These are phyloP conservation scores for Eulemur mongoz DNA, from an alignment of 2,797 vertebrate genomes.

Conservation along the genomic window DNA sequence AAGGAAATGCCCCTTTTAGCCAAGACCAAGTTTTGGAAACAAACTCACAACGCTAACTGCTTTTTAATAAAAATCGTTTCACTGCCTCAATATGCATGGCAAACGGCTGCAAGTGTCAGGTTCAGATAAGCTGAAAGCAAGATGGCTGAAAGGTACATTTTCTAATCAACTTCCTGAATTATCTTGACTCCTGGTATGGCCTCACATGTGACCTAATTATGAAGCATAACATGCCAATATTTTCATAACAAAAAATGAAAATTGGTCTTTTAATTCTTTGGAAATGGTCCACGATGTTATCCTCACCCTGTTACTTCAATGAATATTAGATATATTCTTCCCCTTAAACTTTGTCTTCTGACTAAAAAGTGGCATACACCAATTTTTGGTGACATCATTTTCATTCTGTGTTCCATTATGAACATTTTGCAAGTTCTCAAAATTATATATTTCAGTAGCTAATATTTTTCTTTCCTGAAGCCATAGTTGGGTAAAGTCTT, in stretches of 20 bases:
- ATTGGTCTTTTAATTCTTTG: constrained; percentile 68
- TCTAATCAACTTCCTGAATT: constrained; percentile 78
- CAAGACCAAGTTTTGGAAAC: constrained; percentile 62
- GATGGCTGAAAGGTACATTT: constrained; percentile 75
- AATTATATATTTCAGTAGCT: constrained; percentile 27
- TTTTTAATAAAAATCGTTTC: constrained; percentile 62
- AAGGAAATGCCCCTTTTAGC: constrained; percentile 53
- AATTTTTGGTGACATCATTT: constrained; percentile 48
- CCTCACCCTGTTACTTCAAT: constrained; percentile 44
- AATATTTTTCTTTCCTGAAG: constrained; percentile 1
- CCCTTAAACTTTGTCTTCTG: constrained; percentile 37
- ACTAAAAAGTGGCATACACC: constrained; percentile 10
- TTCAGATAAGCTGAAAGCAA: constrained; percentile 78
- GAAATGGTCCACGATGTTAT: constrained; percentile 62
- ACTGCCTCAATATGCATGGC: constrained; percentile 46
- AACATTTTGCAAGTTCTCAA: constrained; percentile 44
- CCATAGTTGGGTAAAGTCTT: constrained; percentile 1
- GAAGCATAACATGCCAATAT: constrained; percentile 68
- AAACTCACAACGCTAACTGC: constrained; percentile 63
- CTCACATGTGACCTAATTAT: constrained; percentile 73
- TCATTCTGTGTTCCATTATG: constrained; percentile 43
- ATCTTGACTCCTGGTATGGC: constrained; percentile 66
- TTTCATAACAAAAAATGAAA: constrained; percentile 60
- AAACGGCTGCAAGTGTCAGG: constrained; percentile 56
- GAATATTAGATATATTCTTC: constrained; percentile 54